Conservation (phyloP, 1,140 invertebrate species). For the Ceratosolen solmsi region DNA sequence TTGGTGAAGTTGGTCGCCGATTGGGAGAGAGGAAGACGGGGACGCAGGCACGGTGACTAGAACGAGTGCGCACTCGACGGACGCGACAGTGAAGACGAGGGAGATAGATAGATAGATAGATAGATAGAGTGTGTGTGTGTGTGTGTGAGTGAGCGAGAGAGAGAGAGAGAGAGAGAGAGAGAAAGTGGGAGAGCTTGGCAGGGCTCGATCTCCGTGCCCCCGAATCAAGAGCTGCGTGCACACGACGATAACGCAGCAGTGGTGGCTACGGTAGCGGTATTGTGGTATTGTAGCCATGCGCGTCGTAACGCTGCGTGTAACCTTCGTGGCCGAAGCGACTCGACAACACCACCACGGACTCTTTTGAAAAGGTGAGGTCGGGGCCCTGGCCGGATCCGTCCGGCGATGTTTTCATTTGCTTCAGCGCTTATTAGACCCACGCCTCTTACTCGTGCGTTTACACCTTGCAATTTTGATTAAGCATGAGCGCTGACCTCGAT, state of each 20-base stretch:
- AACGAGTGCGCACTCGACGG: neutral
- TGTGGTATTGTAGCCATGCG: slow-evolving; percentile 24
- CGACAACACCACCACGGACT: slow-evolving; percentile 33
- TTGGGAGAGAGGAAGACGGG: neutral
- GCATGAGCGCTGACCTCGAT: no score
- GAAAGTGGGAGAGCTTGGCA: neutral
- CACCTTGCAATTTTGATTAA: no score
- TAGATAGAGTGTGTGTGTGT: no score
- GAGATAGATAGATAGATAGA: neutral
- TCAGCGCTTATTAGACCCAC: no score
- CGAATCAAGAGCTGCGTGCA: slow-evolving; percentile 8
- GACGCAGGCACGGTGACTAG: neutral
- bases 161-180: neutral
- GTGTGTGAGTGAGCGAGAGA: no score
- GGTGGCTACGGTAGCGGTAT: neutral
- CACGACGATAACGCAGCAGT: neutral
- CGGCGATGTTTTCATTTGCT: neutral
- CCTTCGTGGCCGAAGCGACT: slow-evolving; percentile 29
- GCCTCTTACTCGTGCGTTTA: no score
- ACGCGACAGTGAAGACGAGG: no score
- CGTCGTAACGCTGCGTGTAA: slow-evolving; percentile 11
- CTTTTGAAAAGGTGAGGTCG: slow-evolving; percentile 40
- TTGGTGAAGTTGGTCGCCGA: neutral
- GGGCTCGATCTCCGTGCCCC: slow-evolving; percentile 10
- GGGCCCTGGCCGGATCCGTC: neutral